These are phyloP conservation scores for Branchinecta lindahli DNA, from an alignment of 1,140 invertebrate species.

Conservation along the genomic window DNA sequence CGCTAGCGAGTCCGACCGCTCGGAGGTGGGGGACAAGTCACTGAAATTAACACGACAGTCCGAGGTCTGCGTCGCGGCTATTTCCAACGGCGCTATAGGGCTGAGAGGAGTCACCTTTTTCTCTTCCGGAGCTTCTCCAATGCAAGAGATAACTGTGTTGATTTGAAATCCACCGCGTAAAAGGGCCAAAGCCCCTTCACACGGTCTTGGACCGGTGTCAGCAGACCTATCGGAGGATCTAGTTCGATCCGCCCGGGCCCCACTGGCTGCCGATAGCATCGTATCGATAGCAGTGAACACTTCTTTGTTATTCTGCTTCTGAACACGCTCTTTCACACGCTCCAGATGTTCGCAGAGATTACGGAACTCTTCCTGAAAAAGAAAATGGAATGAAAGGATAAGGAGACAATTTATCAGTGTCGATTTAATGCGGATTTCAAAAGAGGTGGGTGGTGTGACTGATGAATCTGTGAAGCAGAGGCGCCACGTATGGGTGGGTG, in stretches of 20 bases:
- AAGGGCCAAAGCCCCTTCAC: background rate
- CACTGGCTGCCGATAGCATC: background rate
- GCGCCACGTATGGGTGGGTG: too few relatives aligned
- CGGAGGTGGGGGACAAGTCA: background rate
- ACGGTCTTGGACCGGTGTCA: background rate
- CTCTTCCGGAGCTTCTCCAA: background rate
- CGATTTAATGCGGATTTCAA: too few relatives aligned
- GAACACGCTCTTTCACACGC: constrained; percentile 1
- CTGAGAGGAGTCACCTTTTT: background rate
- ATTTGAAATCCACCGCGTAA: background rate
- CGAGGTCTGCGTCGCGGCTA: background rate
- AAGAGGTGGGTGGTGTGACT: too few relatives aligned
- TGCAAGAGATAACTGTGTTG: background rate
- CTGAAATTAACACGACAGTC: background rate
- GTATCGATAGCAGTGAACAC: background rate
- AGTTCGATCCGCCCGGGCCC: background rate
- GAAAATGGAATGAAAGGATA: background rate
- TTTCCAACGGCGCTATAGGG: background rate
- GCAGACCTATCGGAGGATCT: background rate
- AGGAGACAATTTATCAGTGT: too few relatives aligned
- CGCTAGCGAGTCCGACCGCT: background rate
- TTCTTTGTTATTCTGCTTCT: background rate
- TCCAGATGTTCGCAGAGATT: background rate
- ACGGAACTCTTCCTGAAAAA: constrained; percentile 3
- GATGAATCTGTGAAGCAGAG: too few relatives aligned